Evolutionary conservation across 2,888 invertebrate species (phyloP).

Genomic region (Reticulitermes lucifugus): DNA sequence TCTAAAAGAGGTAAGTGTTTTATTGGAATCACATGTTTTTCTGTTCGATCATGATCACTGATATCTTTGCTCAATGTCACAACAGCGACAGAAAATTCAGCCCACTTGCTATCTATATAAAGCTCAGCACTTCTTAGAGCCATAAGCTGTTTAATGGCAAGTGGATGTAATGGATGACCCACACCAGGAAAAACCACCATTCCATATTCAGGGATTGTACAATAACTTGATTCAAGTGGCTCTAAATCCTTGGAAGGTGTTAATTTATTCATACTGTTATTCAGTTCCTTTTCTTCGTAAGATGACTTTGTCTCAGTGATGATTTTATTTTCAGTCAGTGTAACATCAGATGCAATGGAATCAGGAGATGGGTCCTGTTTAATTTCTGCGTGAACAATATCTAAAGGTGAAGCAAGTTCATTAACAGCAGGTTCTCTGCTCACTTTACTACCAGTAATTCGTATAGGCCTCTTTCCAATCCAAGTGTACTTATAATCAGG

Average conservation of each 20-base stretch:
- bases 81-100: conserved; percentile 69
- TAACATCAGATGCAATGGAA: background rate
- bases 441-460: conserved; percentile 34
- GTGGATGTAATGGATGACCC: conserved; percentile 65
- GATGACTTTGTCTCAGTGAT: background rate
- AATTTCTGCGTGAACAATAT: background rate
- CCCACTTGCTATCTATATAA: conserved; percentile 65
- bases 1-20: background rate
- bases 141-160: conserved; percentile 64
- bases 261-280: background rate
- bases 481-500: conserved; percentile 41
- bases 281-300: background rate
- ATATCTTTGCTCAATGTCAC: conserved; percentile 60
- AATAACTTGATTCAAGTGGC: background rate
- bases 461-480: conserved; percentile 38
- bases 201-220: background rate
- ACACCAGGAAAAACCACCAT: conserved; percentile 63
- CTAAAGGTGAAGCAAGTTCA: background rate
- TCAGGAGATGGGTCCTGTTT: background rate
- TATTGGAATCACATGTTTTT: conserved; percentile 14
- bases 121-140: conserved; percentile 62
- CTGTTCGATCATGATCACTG: background rate
- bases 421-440: background rate
- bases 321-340: background rate
- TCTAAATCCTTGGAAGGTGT: background rate